These are phyloP conservation scores for Menidia menidia DNA, from an alignment of 2,797 vertebrate species.

Conservation along the genomic window DNA sequence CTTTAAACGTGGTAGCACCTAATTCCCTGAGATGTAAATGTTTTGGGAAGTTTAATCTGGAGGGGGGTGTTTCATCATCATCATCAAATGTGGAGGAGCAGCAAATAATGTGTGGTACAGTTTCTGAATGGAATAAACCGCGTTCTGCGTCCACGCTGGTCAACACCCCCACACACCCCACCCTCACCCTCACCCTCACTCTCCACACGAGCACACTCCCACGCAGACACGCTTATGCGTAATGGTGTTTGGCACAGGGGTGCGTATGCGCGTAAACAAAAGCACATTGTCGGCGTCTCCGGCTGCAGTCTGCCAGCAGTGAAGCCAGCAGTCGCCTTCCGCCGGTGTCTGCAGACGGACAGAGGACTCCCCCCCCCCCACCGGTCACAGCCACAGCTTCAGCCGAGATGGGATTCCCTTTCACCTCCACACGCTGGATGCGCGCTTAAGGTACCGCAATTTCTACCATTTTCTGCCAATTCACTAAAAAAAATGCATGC, in stretches of 20 bases:
- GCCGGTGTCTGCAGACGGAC: constrained; percentile 19
- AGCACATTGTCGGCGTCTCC: constrained; percentile 88
- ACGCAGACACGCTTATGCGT: constrained; percentile 45
- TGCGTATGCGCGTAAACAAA: constrained; percentile 91
- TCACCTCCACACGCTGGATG: not conserved
- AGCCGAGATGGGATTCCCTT: constrained; percentile 37
- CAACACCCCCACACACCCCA: not conserved
- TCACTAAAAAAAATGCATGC: not conserved
- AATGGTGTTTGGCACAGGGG: constrained; percentile 79
- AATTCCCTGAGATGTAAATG: too few species aligned
- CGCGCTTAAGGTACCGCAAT: constrained; percentile 36
- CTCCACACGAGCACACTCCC: not conserved
- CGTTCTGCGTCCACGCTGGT: constrained; percentile 26
- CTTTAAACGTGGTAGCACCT: too few species aligned
- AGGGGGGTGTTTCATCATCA: not conserved
- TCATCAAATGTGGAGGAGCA: constrained; percentile 2
- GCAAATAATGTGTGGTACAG: constrained; percentile 18
- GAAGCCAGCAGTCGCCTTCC: constrained; percentile 44
- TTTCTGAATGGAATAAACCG: constrained; percentile 23
- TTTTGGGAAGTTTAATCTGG: too few species aligned
- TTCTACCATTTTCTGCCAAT: not conserved
- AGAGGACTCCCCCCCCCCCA: constrained; percentile 4
- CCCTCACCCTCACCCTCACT: not conserved
- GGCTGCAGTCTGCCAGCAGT: constrained; percentile 47
- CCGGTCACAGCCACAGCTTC: not conserved